phyloP scores from a whole-genome alignment of 2,888 invertebrate species.

The Aleiodes alternator region DNA sequence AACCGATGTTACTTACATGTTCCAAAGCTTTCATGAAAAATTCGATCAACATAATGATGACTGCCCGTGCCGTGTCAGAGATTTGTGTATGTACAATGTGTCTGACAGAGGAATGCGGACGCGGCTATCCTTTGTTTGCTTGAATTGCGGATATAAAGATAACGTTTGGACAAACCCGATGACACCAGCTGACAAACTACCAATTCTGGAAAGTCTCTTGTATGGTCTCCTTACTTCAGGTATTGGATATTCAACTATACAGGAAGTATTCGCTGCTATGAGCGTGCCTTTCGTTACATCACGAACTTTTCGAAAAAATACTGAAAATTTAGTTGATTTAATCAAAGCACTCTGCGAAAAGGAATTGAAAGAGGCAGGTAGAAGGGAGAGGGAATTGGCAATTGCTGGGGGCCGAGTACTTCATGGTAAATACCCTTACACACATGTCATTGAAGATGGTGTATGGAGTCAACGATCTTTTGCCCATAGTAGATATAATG shows the following conservation, averaged over 20 bases:
- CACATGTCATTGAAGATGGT: conserved; percentile 45
- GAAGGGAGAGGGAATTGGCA: conserved; percentile 30
- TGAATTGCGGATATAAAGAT: conserved; percentile 28
- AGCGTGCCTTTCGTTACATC: conserved; percentile 27
- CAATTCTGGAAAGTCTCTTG: conserved; percentile 27
- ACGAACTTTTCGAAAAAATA: conserved; percentile 25
- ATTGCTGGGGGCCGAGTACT: conserved; percentile 6
- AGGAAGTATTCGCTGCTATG: conserved; percentile 39
- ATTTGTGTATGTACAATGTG: neutral
- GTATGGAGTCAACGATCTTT: conserved; percentile 47
- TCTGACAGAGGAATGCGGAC: conserved; percentile 25
- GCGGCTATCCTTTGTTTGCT: conserved; percentile 24
- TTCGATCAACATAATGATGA: neutral
- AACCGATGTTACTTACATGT: neutral
- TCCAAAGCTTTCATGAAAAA: neutral
- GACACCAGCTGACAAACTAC: conserved; percentile 13
- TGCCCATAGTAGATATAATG: conserved; percentile 38
- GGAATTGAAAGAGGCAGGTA: conserved; percentile 36
- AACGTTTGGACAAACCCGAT: conserved; percentile 31
- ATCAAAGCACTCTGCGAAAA: conserved; percentile 14
- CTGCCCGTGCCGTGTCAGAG: neutral
- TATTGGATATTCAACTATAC: conserved; percentile 35
- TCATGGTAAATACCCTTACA: conserved; percentile 31
- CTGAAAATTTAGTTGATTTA: neutral
- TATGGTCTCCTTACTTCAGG: conserved; percentile 26